Conservation (phyloP, 2,113 vertebrate genomes). For the Tinamus guttatus region DNA sequence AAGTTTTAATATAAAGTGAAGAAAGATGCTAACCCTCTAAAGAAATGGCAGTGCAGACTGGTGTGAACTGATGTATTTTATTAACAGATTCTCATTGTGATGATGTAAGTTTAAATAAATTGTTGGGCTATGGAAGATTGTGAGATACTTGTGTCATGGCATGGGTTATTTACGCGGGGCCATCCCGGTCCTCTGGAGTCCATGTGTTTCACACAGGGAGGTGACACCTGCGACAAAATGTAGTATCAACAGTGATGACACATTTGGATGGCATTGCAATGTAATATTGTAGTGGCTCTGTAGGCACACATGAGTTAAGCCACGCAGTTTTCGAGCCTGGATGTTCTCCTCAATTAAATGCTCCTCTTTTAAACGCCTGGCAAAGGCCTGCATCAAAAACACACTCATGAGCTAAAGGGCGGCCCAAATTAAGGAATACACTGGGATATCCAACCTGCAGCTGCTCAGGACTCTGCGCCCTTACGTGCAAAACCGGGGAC, state of each 20-base stretch:
- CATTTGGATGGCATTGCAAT: neutral
- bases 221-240: neutral
- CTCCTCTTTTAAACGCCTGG: neutral
- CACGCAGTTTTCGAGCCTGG: neutral
- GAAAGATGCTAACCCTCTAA: constrained; percentile 67
- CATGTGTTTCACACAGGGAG: rapidly evolving
- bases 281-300: neutral
- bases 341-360: neutral
- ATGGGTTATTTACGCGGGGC: neutral
- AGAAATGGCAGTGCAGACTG: constrained; percentile 51
- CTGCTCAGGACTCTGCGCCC: neutral
- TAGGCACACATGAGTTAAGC: rapidly evolving
- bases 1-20: constrained; percentile 70
- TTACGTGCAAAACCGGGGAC: neutral
- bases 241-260: rapidly evolving
- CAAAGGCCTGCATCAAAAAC: neutral
- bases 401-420: neutral
- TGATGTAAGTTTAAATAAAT: constrained; percentile 82
- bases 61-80: constrained; percentile 74
- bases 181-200: neutral
- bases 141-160: constrained; percentile 12
- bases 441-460: neutral
- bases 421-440: neutral
- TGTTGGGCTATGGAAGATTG: constrained; percentile 70
- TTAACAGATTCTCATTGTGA: constrained; percentile 75